phyloP scores from a whole-genome alignment of 2,888 invertebrate species.

The Crematogaster levior region DNA sequence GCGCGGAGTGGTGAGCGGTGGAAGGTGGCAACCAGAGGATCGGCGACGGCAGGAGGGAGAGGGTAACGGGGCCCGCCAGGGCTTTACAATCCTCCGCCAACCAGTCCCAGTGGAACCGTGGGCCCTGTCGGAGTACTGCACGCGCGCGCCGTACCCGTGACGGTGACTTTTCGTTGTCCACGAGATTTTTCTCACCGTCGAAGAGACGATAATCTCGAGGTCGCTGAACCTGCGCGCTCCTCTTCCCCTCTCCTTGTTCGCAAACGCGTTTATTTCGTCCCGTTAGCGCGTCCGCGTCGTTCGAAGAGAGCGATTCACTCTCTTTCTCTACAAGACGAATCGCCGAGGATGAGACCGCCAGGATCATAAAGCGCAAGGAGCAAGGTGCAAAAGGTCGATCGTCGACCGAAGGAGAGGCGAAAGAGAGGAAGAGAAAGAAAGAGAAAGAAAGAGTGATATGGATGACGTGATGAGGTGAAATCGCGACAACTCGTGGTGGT shows the following conservation, averaged over 20 bases:
- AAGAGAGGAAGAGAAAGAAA: slow-evolving; percentile 49
- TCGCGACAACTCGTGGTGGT: slow-evolving; percentile 40
- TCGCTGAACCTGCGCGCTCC: slow-evolving; percentile 63
- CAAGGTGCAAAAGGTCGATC: slow-evolving; percentile 37
- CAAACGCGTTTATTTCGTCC: slow-evolving; percentile 29
- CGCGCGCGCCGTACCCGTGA: slow-evolving; percentile 59
- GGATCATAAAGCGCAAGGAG: slow-evolving; percentile 59
- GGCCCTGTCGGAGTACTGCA: slow-evolving; percentile 73
- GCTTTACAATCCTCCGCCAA: slow-evolving; percentile 75
- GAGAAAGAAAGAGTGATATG: slow-evolving; percentile 61
- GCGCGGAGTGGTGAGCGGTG: slow-evolving; percentile 71
- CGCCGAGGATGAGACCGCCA: slow-evolving; percentile 64
- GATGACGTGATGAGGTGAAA: slow-evolving; percentile 67
- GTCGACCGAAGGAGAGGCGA: slow-evolving; percentile 16
- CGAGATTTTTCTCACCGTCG: slow-evolving; percentile 56
- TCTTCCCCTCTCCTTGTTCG: slow-evolving; percentile 3
- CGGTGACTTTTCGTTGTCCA: slow-evolving; percentile 62
- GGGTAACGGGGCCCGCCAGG: slow-evolving; percentile 80
- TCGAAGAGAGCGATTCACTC: not conserved
- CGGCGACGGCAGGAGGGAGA: slow-evolving; percentile 68
- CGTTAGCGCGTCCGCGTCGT: slow-evolving; percentile 22
- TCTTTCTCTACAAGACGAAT: slow-evolving; percentile 27
- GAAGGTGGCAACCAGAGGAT: slow-evolving; percentile 63
- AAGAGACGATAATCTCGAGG: slow-evolving; percentile 53
- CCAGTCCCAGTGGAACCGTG: slow-evolving; percentile 83